Evolutionary conservation across 2,113 vertebrate species (phyloP), one percentile per base, ranked within the genome.

Genomic region (Octodon degus): DNA sequence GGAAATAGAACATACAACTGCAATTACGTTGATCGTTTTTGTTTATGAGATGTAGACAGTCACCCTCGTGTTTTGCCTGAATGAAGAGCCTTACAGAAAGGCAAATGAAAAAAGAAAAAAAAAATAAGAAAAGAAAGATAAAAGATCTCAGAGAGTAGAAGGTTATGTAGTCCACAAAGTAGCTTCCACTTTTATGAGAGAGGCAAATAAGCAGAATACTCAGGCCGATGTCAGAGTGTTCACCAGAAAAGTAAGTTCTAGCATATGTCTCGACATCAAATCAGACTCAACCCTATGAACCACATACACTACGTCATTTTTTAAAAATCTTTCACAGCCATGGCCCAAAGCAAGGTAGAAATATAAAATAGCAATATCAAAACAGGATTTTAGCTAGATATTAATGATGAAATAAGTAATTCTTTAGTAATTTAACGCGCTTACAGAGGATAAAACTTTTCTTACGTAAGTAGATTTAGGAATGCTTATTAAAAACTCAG

Each of bases 231-330:
- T 93, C 40, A 87, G 24, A 90, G 19, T 63, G 80, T 62, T 91
- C 94, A 95, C 30, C n/a, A 94, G 95, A 89, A 95, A 90, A 50
- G 25, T n/a, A 97, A 93, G 67, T 86, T 93, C 83, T 67, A 40
- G 14, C 50, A 32, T 58, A 76, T 72, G 32, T 91, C 16, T 80
- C 63, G 16, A 79, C 90, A 93, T 93, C 67, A 94, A 96, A 96
- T 93, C 47, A 95, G 6, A 90, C 11, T 50, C 50, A 50, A 50
- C 50, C 50, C 76, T 91, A 70, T 90, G 63, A 95, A 90, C 50
- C 32, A 92, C 8, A 92, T 32, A 86, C 7, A 95, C 24, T 2
- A 7, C 53, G 5, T 89, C 60, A 94, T 89, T 96, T 25, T 16
- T 25, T 86, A 80, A 74, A 94, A 58, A 37, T 88, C 20, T 76